These are phyloP conservation scores for Cepphus grylle DNA, from an alignment of 2,113 vertebrate species.

Conservation along the genomic window DNA sequence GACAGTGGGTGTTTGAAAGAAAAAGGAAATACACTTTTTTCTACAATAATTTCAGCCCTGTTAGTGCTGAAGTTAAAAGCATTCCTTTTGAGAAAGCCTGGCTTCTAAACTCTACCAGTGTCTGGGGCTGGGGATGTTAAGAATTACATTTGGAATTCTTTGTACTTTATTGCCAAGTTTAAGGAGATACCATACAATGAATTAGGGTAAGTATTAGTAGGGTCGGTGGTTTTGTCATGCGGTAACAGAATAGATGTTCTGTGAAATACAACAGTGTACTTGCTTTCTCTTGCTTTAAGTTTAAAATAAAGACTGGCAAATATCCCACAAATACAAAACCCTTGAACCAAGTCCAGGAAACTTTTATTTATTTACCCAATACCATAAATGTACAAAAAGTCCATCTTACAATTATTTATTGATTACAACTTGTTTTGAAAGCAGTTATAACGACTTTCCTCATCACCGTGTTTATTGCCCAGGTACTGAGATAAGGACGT, in stretches of 20 bases:
- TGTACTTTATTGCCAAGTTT: conserved; percentile 6
- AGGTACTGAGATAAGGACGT: neutral
- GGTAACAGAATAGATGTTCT: conserved; percentile 6
- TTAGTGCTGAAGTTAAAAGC: conserved; percentile 56
- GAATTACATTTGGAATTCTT: conserved; percentile 43
- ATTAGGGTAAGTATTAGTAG: conserved; percentile 6
- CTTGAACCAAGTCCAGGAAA: neutral
- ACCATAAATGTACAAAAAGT: neutral
- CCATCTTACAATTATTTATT: neutral
- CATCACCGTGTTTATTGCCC: neutral
- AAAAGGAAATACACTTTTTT: conserved; percentile 38
- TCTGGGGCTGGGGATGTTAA: conserved; percentile 4
- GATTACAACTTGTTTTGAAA: neutral
- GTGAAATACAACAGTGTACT: neutral
- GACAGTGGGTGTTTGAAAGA: conserved; percentile 10
- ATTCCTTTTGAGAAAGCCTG: conserved; percentile 31
- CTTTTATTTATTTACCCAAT: neutral
- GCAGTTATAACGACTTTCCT: neutral
- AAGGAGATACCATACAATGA: conserved; percentile 27
- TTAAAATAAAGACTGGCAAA: neutral
- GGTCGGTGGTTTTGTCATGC: neutral
- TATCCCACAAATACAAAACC: neutral
- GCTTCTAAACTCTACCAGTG: conserved; percentile 33
- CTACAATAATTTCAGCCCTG: conserved; percentile 33
- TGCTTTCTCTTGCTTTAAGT: neutral